Evolutionary conservation across 2,113 vertebrate genomes (phyloP), one percentile per base, ranked within the genome.

Genomic region (Engystomops pustulosus): DNA sequence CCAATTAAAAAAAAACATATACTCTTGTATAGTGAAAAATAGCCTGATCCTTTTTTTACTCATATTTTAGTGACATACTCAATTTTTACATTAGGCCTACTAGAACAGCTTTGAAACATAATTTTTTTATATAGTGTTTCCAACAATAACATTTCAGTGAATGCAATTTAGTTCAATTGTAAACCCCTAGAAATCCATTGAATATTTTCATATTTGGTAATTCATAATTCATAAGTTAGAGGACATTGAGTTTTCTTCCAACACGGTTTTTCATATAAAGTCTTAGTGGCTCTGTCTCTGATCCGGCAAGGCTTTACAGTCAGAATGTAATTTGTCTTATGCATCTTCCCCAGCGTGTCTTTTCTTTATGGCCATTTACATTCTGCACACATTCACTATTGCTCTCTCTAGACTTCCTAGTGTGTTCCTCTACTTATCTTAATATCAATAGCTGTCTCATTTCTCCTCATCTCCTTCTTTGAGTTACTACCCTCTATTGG

Each of bases 391-490:
- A 82, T 71, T 72, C 80, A 58, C 68, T 72, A 72, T 82, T 58
- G 51, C 80, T 82, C 80, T 72, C 68, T 53, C 79, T 72, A 72
- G 80, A 60, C 80, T 72, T 82, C 47, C 80, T 45, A 58, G 51
- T 82, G 80, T 58, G 68, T 82, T 72, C 38, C n/a, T 82, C 69
- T 82, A 82, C 80, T 82, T 82, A 82, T 82, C 68, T 72, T 82
- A 82, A 71, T 82, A 82, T 71, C 68, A 72, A 82, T 82, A 82
- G 68, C 49, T 82, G 80, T 82, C 69, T 82, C 80, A 72, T 45
- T 82, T 38, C 51, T 72, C 68, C 68, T 58, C 80, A 72, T 82
- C 69, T 72, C 23, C 69, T 72, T 60, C 32, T 82, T 72, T 72
- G 80, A 72, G 49, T 72, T 72, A 72, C 34, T 82, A 72, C 47